Evolutionary conservation across 2,797 vertebrate species (phyloP).

Genomic region (Acanthornis magna): DNA sequence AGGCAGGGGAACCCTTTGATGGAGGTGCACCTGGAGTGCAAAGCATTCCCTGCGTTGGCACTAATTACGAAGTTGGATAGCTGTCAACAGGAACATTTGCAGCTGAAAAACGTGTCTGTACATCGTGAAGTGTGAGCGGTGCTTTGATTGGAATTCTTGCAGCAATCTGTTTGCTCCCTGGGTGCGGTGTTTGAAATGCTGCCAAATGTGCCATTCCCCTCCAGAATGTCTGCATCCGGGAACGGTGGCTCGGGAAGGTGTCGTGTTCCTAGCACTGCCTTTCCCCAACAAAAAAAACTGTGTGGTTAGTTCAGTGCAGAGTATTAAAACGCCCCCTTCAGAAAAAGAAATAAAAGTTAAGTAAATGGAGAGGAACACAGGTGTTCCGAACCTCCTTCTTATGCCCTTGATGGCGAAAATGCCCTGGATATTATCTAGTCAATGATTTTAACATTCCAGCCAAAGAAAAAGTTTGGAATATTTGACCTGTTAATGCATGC

Average conservation of each 20-base stretch:
- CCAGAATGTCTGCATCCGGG: accelerated
- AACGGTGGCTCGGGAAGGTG: accelerated
- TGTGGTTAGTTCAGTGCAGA: not conserved
- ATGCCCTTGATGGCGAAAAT: not conserved
- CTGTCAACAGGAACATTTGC: not conserved
- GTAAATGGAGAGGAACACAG: not conserved
- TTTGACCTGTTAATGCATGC: slow-evolving; percentile 58
- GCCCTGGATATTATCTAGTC: not conserved
- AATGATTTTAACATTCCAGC: slow-evolving; percentile 23
- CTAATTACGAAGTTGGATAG: not conserved
- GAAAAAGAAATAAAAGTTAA: not conserved
- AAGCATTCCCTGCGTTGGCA: not conserved
- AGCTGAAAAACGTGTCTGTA: not conserved
- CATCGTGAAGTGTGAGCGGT: not conserved
- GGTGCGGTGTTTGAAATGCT: not conserved
- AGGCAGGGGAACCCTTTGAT: not conserved
- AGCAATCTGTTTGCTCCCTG: not conserved
- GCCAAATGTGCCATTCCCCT: not conserved
- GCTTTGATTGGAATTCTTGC: not conserved
- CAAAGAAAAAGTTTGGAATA: slow-evolving; percentile 26
- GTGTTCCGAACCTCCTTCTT: not conserved
- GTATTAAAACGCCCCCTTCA: not conserved
- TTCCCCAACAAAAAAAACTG: not conserved
- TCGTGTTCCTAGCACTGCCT: not conserved
- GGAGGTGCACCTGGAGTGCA: not conserved